A percentile compares a stretch with the other conserved stretches of the same genome.
Conservation (phyloP, 2,888 invertebrate genomes). For the Drepana falcataria region DNA sequence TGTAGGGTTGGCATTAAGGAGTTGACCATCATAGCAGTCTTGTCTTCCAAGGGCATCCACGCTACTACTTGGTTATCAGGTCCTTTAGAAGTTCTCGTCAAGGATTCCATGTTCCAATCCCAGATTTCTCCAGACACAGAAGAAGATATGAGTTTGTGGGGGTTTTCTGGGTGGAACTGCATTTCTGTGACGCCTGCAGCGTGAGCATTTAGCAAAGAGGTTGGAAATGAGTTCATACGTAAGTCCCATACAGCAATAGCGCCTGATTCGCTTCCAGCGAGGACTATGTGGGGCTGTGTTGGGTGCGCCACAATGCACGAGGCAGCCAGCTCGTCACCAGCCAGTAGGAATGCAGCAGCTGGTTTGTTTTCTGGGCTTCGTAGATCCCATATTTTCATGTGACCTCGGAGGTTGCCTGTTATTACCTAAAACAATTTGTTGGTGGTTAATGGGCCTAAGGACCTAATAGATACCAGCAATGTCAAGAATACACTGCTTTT, state of each 20-base stretch:
- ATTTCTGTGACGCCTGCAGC: slow-evolving; percentile 88
- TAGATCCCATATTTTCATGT: slow-evolving; percentile 94
- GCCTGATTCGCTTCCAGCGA: slow-evolving; percentile 93
- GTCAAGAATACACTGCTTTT: no score
- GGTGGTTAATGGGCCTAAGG: not conserved
- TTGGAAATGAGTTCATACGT: slow-evolving; percentile 88
- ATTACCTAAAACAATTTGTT: slow-evolving; percentile 76
- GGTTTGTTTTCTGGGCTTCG: slow-evolving; percentile 81
- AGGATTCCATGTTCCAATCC: slow-evolving; percentile 89
- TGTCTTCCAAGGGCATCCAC: slow-evolving; percentile 85
- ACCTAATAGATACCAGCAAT: no score
- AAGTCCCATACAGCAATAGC: slow-evolving; percentile 94
- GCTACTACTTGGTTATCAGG: slow-evolving; percentile 67
- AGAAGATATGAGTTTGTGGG: slow-evolving; percentile 90
- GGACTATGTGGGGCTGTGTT: slow-evolving; percentile 89
- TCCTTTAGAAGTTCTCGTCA: slow-evolving; percentile 57
- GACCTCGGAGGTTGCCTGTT: slow-evolving; percentile 91
- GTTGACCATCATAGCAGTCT: slow-evolving; percentile 83
- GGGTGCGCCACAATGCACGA: slow-evolving; percentile 90
- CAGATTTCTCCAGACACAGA: slow-evolving; percentile 91
- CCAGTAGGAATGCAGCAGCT: slow-evolving; percentile 84
- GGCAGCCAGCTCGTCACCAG: slow-evolving; percentile 85
- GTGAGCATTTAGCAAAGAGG: slow-evolving; percentile 89
- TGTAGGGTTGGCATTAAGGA: slow-evolving; percentile 86
- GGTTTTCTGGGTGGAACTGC: slow-evolving; percentile 90